These are phyloP conservation scores for Syngnathus scovelli DNA, from an alignment of 2,113 vertebrate genomes.

Conservation along the genomic window DNA sequence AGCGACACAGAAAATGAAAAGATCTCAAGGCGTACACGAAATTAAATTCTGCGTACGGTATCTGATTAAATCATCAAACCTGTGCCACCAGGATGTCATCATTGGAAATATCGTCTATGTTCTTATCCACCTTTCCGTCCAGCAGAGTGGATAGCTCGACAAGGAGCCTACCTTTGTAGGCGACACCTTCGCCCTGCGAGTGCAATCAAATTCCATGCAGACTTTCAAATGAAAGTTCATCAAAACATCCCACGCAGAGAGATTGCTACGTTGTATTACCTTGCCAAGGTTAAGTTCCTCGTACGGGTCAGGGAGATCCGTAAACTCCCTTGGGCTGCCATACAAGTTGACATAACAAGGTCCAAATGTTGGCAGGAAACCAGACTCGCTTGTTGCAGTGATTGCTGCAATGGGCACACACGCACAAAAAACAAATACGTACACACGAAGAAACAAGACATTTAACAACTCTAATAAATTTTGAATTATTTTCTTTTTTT, in stretches of 20 bases:
- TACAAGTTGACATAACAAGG: constrained; percentile 94
- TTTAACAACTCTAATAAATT: not conserved
- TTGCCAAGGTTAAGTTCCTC: constrained; percentile 91
- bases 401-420: constrained; percentile 57
- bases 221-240: not conserved
- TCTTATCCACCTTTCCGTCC: constrained; percentile 79
- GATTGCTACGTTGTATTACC: constrained; percentile 53
- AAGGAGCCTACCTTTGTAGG: constrained; percentile 89
- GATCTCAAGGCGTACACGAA: no score
- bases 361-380: constrained; percentile 94
- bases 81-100: constrained; percentile 90
- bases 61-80: constrained; percentile 59
- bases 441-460: not conserved
- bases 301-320: constrained; percentile 85
- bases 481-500: not conserved
- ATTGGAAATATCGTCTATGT: constrained; percentile 79
- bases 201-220: not conserved
- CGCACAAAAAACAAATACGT: constrained; percentile 5
- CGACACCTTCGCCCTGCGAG: constrained; percentile 86
- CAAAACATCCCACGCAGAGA: not conserved
- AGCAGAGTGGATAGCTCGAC: constrained; percentile 84
- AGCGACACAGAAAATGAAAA: not conserved
- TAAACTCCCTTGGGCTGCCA: constrained; percentile 90
- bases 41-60: no score
- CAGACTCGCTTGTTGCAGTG: constrained; percentile 76